phyloP scores from a whole-genome alignment of 2,888 invertebrate genomes.

The Cataglyphis livida region DNA sequence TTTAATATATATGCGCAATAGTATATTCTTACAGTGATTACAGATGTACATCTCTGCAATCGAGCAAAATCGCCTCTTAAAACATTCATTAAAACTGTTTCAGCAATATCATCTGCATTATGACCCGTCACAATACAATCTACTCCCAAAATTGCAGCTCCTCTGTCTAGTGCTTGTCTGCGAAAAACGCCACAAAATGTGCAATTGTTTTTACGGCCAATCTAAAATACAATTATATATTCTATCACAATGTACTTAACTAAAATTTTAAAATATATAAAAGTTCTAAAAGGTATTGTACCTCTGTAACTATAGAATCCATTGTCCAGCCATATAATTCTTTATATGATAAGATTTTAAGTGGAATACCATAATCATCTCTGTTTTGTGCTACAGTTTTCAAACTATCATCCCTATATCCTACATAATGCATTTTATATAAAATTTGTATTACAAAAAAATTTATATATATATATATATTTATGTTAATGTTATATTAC shows the following conservation, averaged over 20 bases:
- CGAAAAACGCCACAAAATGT: conserved; percentile 98
- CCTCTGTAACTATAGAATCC: conserved; percentile 98
- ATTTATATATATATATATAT: background rate
- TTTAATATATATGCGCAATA: background rate
- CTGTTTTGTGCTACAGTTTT: conserved; percentile 98
- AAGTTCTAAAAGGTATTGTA: conserved; percentile 78
- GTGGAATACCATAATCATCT: conserved; percentile 96
- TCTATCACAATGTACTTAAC: background rate
- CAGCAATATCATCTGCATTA: conserved; percentile 99
- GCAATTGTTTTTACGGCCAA: conserved; percentile 97
- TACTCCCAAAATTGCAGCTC: conserved; percentile 94
- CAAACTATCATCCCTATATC: conserved; percentile 97
- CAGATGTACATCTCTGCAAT: conserved; percentile 95
- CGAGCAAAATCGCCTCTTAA: conserved; percentile 98
- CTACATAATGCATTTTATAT: conserved; percentile 79
- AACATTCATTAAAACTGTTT: conserved; percentile 99
- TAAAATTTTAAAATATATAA: background rate
- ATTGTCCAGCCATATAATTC: conserved; percentile 99
- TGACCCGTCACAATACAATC: conserved; percentile 98
- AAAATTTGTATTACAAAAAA: background rate
- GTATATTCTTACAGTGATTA: conserved; percentile 91
- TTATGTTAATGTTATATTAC: conserved; percentile 77
- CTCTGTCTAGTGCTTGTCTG: conserved; percentile 97
- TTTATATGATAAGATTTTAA: conserved; percentile 98
- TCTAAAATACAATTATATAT: conserved; percentile 83